Base-by-base conservation (phyloP, 2,888 invertebrate species). In the Habrosyne pyritoides region DNA sequence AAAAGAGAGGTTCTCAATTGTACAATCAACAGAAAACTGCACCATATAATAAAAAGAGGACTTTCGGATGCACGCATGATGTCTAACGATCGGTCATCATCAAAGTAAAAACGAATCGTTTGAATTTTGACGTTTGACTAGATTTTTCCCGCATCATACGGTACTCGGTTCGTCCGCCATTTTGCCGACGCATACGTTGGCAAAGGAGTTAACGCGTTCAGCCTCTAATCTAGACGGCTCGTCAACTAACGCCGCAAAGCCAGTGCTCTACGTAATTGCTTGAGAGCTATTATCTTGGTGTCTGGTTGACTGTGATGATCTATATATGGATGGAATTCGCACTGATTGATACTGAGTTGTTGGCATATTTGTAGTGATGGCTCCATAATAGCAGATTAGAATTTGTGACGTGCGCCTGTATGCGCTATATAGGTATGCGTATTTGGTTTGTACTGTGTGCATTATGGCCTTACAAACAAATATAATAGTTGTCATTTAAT, bases 151-250 rank as follows among this genome's bases (percentile, higher is more conserved):
- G 14, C 36, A 14, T 42, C 36, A 42, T 18, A 5, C 18, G 18
- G n/a, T 24, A 7, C n/a, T 42, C 8, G 14, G n/a, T 5, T 14
- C 7, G 7, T 42, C 12, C 36, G 18, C 42, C 42, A 42, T 42
- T 36, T 42, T 18, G 18, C 26, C 47, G 24, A 14, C 14, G 26
- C 48, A 26, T 49, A 49, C 14, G 48, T 24, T 22, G 49, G 26
- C 18, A 18, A 50, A 50, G 28, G 50, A 50, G 28, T 50, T 28
- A 22, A 21, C 28, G 28, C 50, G 21, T 50, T 18, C 28, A 28
- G 50, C 50, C 50, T 50, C 28, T 50, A 50, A 50, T 50, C 50
- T 50, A 28, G 30, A 12, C 22, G 28, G 49, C 28, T 28, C 50
- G 28, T 50, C 50, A 50, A 26, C 10, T 49, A 22, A 26, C 10